phyloP scores from a whole-genome alignment of 2,888 invertebrate genomes.

The Trichacis sp. region DNA sequence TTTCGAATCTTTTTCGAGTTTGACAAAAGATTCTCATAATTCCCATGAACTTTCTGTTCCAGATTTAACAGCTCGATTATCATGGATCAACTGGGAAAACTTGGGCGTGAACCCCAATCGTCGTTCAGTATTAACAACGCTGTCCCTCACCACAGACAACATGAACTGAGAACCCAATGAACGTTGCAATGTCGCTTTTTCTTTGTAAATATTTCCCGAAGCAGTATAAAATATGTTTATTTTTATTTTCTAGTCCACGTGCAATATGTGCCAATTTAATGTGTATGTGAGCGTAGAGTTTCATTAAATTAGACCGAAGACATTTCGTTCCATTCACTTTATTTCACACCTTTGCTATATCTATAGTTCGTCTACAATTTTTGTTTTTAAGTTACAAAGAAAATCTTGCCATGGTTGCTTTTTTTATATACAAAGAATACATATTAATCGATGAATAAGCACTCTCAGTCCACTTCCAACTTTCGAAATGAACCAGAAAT shows the following conservation, averaged over 20 bases:
- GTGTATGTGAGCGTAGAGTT: conserved; percentile 23
- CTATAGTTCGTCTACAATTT: background rate
- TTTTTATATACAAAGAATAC: conserved; percentile 1
- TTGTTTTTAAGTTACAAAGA: too few species aligned
- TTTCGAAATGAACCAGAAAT: conserved; percentile 87
- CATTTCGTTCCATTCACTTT: background rate
- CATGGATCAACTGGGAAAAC: conserved; percentile 99
- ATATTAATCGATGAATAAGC: background rate
- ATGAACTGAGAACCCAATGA: conserved; percentile 56
- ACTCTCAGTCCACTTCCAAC: conserved; percentile 80
- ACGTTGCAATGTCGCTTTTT: conserved; percentile 18
- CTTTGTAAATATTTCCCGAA: conserved; percentile 26
- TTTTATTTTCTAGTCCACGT: conserved; percentile 34
- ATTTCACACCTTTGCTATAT: background rate
- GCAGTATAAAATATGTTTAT: conserved; percentile 27
- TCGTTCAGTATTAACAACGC: conserved; percentile 83
- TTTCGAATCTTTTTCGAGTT: conserved; percentile 8
- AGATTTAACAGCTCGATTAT: conserved; percentile 96
- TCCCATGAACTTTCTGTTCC: too few species aligned
- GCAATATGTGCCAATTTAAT: conserved; percentile 35
- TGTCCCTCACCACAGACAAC: conserved; percentile 81
- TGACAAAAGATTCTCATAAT: too few species aligned
- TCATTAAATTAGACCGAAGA: conserved; percentile 16
- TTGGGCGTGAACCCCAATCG: conserved; percentile 93
- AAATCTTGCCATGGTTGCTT: background rate